Evolutionary conservation across 2,797 vertebrate genomes (phyloP).

Genomic region (Falco berigora): DNA sequence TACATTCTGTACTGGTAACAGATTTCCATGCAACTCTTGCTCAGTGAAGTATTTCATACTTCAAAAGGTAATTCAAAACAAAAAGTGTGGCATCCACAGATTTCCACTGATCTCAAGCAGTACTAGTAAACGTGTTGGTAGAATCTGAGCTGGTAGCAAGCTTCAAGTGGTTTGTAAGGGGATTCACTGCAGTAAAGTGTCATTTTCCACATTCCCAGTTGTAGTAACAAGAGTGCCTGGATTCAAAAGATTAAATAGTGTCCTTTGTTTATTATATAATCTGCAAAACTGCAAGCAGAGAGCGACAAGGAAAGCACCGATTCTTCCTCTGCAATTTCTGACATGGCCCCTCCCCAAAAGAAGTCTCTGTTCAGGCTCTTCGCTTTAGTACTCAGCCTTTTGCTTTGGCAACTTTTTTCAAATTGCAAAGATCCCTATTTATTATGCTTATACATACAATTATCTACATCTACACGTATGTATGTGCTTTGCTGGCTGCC

Average conservation of each 20-base stretch:
- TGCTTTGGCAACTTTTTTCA: neutral
- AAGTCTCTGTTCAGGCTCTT: neutral
- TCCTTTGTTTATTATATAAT: slow-evolving; percentile 47
- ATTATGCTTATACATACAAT: neutral
- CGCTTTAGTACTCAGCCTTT: neutral
- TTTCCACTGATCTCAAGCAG: neutral
- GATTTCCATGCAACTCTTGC: neutral
- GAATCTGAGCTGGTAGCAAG: neutral
- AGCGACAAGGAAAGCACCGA: neutral
- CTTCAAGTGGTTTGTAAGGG: neutral
- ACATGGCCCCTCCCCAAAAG: neutral
- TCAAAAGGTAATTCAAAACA: neutral
- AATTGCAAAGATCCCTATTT: neutral
- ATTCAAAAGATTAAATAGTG: slow-evolving; percentile 39
- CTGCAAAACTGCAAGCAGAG: slow-evolving; percentile 12
- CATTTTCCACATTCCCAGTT: slow-evolving; percentile 19
- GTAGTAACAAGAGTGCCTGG: neutral
- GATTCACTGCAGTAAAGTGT: neutral
- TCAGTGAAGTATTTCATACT: neutral
- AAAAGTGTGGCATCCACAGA: neutral
- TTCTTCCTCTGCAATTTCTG: neutral
- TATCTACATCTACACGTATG: slow-evolving; percentile 37
- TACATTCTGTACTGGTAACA: neutral
- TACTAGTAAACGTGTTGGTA: neutral
- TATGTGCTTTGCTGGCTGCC: slow-evolving; percentile 34